phyloP scores from a whole-genome alignment of 2,888 invertebrate species.

The Drosophila birchii region DNA sequence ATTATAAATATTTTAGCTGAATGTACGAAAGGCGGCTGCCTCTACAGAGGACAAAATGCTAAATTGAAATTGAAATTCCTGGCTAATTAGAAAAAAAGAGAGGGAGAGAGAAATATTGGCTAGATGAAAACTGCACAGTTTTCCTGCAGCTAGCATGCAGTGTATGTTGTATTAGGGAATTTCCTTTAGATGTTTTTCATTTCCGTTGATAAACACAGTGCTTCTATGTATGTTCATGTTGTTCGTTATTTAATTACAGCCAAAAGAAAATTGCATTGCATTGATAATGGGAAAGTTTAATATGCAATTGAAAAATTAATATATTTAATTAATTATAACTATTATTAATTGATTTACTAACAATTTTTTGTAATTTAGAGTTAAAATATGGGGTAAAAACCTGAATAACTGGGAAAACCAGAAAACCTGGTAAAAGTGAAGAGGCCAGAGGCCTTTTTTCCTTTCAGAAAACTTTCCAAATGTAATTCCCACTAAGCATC shows the following conservation, averaged over 20 bases:
- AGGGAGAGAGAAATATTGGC: neutral
- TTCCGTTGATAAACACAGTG: conserved; percentile 53
- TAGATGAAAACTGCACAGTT: conserved; percentile 27
- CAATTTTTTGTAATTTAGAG: neutral
- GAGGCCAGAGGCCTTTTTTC: neutral
- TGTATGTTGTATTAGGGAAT: conserved; percentile 40
- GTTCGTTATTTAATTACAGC: conserved; percentile 64
- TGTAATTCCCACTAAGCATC: conserved; percentile 1
- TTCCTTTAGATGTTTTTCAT: conserved; percentile 66
- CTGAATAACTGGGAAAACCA: neutral
- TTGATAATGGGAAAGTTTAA: neutral
- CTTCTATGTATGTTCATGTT: conserved; percentile 16
- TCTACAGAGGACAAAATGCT: conserved; percentile 18
- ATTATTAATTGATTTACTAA: neutral
- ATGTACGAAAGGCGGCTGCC: neutral
- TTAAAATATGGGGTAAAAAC: neutral
- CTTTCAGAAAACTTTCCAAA: neutral
- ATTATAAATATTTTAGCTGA: conserved; percentile 65
- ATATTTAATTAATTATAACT: neutral
- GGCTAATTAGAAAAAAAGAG: conserved; percentile 57
- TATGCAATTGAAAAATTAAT: neutral
- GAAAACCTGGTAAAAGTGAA: neutral
- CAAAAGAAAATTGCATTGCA: neutral
- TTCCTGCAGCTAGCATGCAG: conserved; percentile 17
- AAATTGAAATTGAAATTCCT: conserved; percentile 54